These are phyloP conservation scores for Rhingia campestris DNA, from an alignment of 2,888 invertebrate genomes.

Conservation along the genomic window DNA sequence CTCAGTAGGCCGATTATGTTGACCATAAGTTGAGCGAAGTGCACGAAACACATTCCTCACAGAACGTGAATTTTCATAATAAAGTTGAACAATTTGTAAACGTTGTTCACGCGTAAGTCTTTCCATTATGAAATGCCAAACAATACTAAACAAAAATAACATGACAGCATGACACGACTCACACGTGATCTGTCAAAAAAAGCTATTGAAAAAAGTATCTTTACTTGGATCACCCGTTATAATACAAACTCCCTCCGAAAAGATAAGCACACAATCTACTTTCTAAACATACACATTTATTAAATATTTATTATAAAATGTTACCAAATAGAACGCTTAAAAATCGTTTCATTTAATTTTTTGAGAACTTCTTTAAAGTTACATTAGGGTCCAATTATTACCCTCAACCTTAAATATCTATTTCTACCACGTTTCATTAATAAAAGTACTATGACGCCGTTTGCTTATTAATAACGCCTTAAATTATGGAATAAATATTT, in stretches of 20 bases:
- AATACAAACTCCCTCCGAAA: background rate
- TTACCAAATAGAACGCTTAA: conserved; percentile 44
- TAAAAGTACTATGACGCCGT: conserved; percentile 34
- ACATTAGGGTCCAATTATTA: background rate
- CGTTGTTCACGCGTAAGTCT: too few relatives aligned
- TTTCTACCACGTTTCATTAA: background rate
- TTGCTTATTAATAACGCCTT: background rate
- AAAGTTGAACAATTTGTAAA: too few relatives aligned
- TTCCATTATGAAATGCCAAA: too few relatives aligned
- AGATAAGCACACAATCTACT: background rate
- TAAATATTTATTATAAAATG: conserved; percentile 35
- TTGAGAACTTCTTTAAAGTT: background rate
- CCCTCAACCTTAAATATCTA: background rate
- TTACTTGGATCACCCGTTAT: too few relatives aligned
- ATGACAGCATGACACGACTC: too few relatives aligned
- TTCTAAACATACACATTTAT: conserved; percentile 46
- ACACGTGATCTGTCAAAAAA: too few relatives aligned
- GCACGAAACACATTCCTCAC: too few relatives aligned
- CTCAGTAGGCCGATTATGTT: too few relatives aligned
- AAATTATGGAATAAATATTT: conserved; percentile 17
- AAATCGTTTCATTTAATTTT: background rate
- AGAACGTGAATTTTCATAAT: too few relatives aligned
- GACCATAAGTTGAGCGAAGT: too few relatives aligned
- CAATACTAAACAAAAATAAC: too few relatives aligned
- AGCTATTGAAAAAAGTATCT: too few relatives aligned